Evolutionary conservation across 2,797 vertebrate species (phyloP).

Genomic region (Acanthopagrus latus): DNA sequence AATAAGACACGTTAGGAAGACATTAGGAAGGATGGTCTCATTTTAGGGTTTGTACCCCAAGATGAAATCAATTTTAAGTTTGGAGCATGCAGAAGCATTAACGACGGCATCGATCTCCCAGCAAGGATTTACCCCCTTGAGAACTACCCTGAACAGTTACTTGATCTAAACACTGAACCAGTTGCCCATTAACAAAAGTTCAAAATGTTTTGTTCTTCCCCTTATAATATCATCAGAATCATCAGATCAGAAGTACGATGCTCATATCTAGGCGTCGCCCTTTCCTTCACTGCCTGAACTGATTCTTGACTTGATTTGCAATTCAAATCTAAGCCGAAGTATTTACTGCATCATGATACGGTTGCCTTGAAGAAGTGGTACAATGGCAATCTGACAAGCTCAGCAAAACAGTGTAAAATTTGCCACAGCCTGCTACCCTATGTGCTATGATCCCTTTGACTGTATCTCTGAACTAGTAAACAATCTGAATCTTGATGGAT

Average conservation of each 20-base stretch:
- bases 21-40: not conserved
- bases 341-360: constrained; percentile 34
- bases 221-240: constrained; percentile 3
- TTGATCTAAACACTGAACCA: not conserved
- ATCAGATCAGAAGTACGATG: constrained; percentile 10
- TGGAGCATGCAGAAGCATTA: constrained; percentile 3
- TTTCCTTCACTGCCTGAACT: constrained; percentile 7
- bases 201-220: constrained; percentile 24
- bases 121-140: not conserved
- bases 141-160: not conserved
- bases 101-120: not conserved
- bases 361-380: not conserved
- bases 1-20: not conserved
- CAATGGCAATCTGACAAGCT: constrained; percentile 8
- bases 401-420: not conserved
- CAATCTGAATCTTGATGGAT: constrained; percentile 21
- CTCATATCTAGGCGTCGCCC: not conserved
- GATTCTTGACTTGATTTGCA: constrained; percentile 8
- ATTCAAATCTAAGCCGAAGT: constrained; percentile 14
- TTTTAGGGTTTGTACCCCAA: constrained; percentile 1
- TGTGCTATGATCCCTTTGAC: constrained; percentile 32
- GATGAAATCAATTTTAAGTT: not conserved
- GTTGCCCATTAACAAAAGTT: constrained; percentile 35
- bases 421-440: constrained; percentile 15
- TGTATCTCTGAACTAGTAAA: constrained; percentile 40